These are phyloP conservation scores for Drosophila sechellia DNA, from an alignment of 1,140 invertebrate species.

Conservation along the genomic window DNA sequence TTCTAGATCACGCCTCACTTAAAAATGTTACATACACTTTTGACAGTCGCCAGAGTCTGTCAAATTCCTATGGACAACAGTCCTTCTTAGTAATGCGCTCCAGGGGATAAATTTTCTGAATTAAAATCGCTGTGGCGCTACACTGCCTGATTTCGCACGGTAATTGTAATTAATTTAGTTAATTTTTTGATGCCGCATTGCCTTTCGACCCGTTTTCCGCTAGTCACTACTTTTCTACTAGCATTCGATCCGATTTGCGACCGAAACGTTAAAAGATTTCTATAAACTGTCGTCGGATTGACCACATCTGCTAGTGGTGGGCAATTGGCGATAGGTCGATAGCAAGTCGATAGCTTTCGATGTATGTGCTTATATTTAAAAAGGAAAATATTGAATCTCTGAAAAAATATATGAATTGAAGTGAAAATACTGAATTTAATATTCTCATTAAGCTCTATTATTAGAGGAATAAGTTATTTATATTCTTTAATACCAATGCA, in stretches of 20 bases:
- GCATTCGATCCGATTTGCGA: slow-evolving; percentile 6
- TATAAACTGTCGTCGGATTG: slow-evolving; percentile 7
- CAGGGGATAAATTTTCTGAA: slow-evolving; percentile 8
- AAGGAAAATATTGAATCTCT: too few relatives aligned
- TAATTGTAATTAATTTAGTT: slow-evolving; percentile 11
- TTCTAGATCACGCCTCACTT: slow-evolving; percentile 10
- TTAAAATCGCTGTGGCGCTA: slow-evolving; percentile 5
- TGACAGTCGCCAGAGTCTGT: slow-evolving; percentile 1
- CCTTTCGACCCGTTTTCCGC: slow-evolving; percentile 1
- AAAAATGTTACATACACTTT: slow-evolving; percentile 3
- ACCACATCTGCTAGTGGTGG: neutral
- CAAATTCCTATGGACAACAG: slow-evolving; percentile 22
- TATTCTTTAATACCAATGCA: too few relatives aligned
- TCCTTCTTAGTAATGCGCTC: neutral
- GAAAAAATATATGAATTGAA: too few relatives aligned
- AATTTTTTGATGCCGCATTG: slow-evolving; percentile 16
- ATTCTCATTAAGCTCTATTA: neutral
- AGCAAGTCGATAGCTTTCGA: neutral
- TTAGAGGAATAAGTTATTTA: too few relatives aligned
- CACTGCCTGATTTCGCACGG: slow-evolving; percentile 4
- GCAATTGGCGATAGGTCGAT: neutral
- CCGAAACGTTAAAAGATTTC: slow-evolving; percentile 28
- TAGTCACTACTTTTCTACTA: neutral
- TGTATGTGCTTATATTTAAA: neutral
- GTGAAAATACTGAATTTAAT: neutral